phyloP scores from a whole-genome alignment of 2,797 vertebrate species.

The Pelodytes ibericus region DNA sequence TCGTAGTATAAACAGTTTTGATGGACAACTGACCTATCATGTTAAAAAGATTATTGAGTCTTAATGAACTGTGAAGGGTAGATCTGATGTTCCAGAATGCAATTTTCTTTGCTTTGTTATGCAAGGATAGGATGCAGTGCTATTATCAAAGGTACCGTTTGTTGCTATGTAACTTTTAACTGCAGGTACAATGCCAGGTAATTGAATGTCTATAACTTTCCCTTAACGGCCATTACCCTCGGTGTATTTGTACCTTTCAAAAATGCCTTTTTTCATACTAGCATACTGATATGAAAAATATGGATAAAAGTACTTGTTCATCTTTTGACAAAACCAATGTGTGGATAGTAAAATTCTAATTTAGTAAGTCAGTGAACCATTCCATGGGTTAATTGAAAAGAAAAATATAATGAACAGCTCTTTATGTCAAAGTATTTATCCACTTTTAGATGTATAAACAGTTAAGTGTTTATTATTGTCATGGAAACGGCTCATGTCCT shows the following conservation, averaged over 20 bases:
- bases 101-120: not conserved
- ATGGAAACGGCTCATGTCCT: conserved; percentile 38
- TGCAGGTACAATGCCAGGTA: conserved; percentile 28
- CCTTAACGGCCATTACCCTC: conserved; percentile 10
- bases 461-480: conserved; percentile 24
- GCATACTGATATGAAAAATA: too few species aligned
- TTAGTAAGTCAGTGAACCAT: too few species aligned
- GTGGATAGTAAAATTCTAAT: too few species aligned
- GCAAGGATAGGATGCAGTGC: not conserved
- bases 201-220: conserved; percentile 13
- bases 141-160: not conserved
- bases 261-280: not conserved
- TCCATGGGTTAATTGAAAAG: too few species aligned
- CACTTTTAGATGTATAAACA: conserved; percentile 2
- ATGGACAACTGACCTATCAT: conserved; percentile 22
- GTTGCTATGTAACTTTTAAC: not conserved
- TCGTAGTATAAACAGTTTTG: conserved; percentile 9
- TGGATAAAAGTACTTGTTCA: too few species aligned
- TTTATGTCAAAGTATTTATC: too few species aligned
- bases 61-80: conserved; percentile 44
- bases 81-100: conserved; percentile 6
- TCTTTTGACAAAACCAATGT: too few species aligned
- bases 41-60: conserved; percentile 6
- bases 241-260: not conserved
- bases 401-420: too few species aligned